These are phyloP conservation scores for Bos taurus DNA, from an alignment of 2,113 vertebrate genomes.

Conservation along the genomic window ARS-UCD2.0 NC_037338.1:15635501-15636000, in stretches of 20 bases:
- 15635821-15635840: neutral
- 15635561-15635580: neutral
- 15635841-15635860: neutral
- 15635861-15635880: neutral
- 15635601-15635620: neutral
- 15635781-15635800: neutral
- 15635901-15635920: neutral
- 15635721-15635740: fast-evolving
- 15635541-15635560: neutral
- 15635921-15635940: neutral
- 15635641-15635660: neutral
- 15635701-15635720: neutral
- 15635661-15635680: neutral
- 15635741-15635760: neutral
- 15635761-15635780: neutral
- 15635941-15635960: neutral
- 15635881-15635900: neutral
- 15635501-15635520: neutral
- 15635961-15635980: neutral
- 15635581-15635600: neutral
- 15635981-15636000: neutral
- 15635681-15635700: neutral
- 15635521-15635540: neutral
- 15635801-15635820: neutral
- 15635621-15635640: neutral